Evolutionary conservation across 2,888 invertebrate genomes (phyloP).

Genomic region (Oligia latruncula): DNA sequence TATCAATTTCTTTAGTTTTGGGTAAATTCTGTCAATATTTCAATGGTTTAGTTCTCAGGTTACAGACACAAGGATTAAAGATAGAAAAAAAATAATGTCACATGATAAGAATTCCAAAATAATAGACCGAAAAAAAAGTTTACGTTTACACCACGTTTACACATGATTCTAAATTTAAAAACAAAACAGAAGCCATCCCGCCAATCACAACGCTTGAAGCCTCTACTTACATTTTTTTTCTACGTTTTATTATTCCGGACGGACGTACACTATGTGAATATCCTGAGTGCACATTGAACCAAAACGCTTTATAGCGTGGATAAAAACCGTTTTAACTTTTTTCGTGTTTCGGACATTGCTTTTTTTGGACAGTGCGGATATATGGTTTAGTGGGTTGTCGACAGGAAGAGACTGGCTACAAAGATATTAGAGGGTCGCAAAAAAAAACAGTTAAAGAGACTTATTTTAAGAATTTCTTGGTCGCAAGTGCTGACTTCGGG

Average conservation of each 20-base stretch:
- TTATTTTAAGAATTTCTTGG: neutral
- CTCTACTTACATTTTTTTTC: slow-evolving; percentile 46
- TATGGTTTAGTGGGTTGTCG: slow-evolving; percentile 21
- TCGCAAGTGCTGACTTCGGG: too few species aligned
- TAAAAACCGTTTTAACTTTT: slow-evolving; percentile 59
- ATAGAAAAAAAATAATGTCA: neutral
- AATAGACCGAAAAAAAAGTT: neutral
- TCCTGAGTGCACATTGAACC: slow-evolving; percentile 72
- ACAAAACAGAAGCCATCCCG: slow-evolving; percentile 33
- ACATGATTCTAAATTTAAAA: slow-evolving; percentile 31
- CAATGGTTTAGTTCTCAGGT: neutral
- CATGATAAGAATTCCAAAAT: neutral
- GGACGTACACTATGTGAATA: slow-evolving; percentile 72
- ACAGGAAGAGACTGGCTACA: slow-evolving; percentile 19
- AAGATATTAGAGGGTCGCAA: neutral
- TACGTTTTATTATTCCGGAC: slow-evolving; percentile 74
- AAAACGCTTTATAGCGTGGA: slow-evolving; percentile 55
- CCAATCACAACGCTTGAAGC: slow-evolving; percentile 45
- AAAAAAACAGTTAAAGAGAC: neutral
- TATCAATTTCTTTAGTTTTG: neutral
- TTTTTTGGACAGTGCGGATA: slow-evolving; percentile 37
- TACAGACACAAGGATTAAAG: neutral
- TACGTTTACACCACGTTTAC: neutral
- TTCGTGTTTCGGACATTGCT: slow-evolving; percentile 36
- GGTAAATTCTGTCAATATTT: neutral